Percentiles rank a stretch among this genome's conserved stretches.
phyloP scores from a whole-genome alignment of 2,797 vertebrate genomes.

The Diplodus puntazzo region DNA sequence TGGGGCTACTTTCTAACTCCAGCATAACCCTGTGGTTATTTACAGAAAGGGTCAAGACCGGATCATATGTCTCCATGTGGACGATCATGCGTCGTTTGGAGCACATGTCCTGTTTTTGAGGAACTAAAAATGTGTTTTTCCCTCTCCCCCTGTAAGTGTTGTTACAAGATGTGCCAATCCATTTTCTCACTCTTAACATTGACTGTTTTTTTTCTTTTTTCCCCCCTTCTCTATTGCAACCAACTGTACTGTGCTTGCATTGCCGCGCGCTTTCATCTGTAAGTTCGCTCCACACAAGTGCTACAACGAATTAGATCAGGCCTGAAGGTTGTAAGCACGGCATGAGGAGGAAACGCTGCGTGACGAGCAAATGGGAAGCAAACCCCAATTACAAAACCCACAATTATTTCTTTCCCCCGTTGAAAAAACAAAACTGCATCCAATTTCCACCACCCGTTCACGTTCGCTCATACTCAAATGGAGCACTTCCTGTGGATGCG shows the following conservation, averaged over 20 bases:
- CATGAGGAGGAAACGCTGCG: slow-evolving; percentile 28
- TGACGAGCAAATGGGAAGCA: slow-evolving; percentile 47
- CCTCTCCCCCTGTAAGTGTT: not conserved
- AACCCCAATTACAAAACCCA: slow-evolving; percentile 46
- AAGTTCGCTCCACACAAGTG: slow-evolving; percentile 17
- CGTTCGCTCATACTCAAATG: slow-evolving; percentile 36
- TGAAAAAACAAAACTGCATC: slow-evolving; percentile 64
- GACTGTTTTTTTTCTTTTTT: slow-evolving; percentile 20
- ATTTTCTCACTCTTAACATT: not conserved
- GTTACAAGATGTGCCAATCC: slow-evolving; percentile 14
- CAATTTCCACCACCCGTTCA: slow-evolving; percentile 55
- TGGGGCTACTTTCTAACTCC: slow-evolving; percentile 43
- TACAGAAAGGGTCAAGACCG: slow-evolving; percentile 50
- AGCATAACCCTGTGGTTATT: slow-evolving; percentile 58
- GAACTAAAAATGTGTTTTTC: not conserved
- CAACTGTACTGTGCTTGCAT: not conserved
- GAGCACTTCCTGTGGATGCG: slow-evolving; percentile 64
- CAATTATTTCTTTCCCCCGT: slow-evolving; percentile 65
- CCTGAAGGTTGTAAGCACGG: slow-evolving; percentile 23
- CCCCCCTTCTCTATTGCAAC: not conserved
- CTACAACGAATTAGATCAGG: slow-evolving; percentile 30
- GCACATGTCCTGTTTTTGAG: slow-evolving; percentile 11
- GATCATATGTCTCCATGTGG: slow-evolving; percentile 56
- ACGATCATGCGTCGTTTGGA: slow-evolving; percentile 14
- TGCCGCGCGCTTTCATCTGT: slow-evolving; percentile 19